Percentiles rank a stretch among this genome's conserved stretches.
These are phyloP conservation scores for Nothura maculosa DNA, from an alignment of 2,797 vertebrate species.

Conservation along the genomic window DNA sequence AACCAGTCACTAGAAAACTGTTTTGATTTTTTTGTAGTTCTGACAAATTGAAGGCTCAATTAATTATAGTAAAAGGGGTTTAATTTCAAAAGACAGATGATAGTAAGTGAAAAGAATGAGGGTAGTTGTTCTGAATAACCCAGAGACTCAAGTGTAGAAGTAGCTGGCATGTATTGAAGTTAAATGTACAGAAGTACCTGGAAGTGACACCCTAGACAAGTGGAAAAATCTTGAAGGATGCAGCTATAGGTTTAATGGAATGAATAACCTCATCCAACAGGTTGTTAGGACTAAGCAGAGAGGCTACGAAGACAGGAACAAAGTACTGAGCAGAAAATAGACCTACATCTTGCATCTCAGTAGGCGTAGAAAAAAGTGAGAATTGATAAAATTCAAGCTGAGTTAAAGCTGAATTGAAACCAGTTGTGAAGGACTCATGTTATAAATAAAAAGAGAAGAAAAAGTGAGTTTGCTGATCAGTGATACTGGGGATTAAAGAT, in stretches of 20 bases:
- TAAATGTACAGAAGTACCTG: not conserved
- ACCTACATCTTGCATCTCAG: not conserved
- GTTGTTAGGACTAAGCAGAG: not conserved
- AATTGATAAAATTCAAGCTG: constrained; percentile 7
- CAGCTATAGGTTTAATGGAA: not conserved
- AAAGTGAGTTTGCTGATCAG: not conserved
- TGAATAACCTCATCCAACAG: not conserved
- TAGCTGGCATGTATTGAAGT: not conserved
- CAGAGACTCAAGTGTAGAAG: not conserved
- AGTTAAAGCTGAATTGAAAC: not conserved
- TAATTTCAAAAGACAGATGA: not conserved
- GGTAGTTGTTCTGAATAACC: not conserved
- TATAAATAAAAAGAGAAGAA: not conserved
- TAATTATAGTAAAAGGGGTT: not conserved
- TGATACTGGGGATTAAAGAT: not conserved
- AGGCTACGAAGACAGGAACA: not conserved
- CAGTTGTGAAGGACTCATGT: not conserved
- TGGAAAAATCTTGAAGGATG: not conserved
- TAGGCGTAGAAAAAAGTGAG: not conserved
- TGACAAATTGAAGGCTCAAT: not conserved
- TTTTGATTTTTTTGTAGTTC: not conserved
- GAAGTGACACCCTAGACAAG: not conserved
- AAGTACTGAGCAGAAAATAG: not conserved
- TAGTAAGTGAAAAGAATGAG: not conserved
- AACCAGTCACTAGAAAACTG: not conserved